Base-by-base conservation (phyloP, 2,113 vertebrate species). In the Pseudolaguvia tuberculata region DNA sequence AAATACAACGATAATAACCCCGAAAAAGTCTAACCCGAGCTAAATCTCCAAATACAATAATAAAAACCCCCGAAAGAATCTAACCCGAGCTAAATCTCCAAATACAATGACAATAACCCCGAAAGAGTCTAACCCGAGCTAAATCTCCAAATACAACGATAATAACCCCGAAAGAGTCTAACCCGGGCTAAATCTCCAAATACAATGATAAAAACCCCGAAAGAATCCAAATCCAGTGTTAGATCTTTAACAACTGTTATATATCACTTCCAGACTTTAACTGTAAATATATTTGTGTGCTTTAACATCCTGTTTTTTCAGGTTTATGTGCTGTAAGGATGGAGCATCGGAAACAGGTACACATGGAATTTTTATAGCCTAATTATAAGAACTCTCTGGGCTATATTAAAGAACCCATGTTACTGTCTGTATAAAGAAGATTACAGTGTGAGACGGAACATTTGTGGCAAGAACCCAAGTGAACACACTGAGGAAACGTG, bases 361-460 rank as follows among this genome's bases (percentile, higher is more conserved):
- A 61, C 13, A 48, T 35, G 71, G 71, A 73, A 62, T 73, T 62
- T 50, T 72, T 72, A 58, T 72, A 57, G 29, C 48, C 45, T 8
- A 67, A 50, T 67, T 27, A 48, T 65, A 51, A 53, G 50, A 73
- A 20, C 29, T 65, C 61, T 51, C 23, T 55, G 48, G 23, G 31
- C 31, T 74, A 74, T 65, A 20, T 63, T 51, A 74, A 52, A 63
- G 23, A n/a, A 56, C 45, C 18, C 25, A 29, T 55, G 59, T 65
- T 70, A 29, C 59, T 55, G 14, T 21, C 50, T 56, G 31, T 13
- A 75, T 74, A 51, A 65, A 65, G 31, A 73, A 31, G 27, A 62
- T 21, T 52, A 62, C 48, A 74, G 31, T 47, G 13, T 27, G 72
- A 65, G 61, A 74, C 50, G 29, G 39, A 47, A 18, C 18, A 15